Base-by-base conservation (phyloP, 2,113 vertebrate genomes). In the Gracilinanus agilis region DNA sequence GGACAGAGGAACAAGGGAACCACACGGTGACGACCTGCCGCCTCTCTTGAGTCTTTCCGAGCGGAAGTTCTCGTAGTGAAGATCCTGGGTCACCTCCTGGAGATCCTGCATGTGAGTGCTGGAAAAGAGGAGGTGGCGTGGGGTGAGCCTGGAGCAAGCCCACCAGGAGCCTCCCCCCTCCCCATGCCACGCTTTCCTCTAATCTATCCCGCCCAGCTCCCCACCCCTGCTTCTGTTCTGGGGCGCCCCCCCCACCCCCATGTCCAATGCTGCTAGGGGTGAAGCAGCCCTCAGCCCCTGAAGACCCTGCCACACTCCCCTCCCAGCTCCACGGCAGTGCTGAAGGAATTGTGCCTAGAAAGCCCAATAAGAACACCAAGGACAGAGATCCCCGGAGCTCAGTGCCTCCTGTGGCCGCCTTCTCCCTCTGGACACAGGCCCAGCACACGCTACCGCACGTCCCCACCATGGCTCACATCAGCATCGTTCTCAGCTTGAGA, bases 21-120 rank as follows among this genome's bases (percentile, higher is more conserved):
- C 97, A 94, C 97, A 98, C 97, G 98, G 98, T 97, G 98, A 98
- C 98, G 98, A 99, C 99, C 99, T 99, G 99, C 98, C 99, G 12
- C 99, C 99, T 97, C 99, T 99, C 95, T 99, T 99, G 97, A 99
- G 99, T 96, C 99, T 99, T 93, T 99, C 99, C 0, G 99, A 99
- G 97, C 99, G 99, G 99, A 99, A 99, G 98, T 99, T 99, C 98
- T 99, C 99, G 8, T 99, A 99, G 98, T 99, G 99, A 92, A 99
- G 99, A 97, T 99, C 99, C 98, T 99, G 99, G 95, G 99, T 99
- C 96, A 99, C 99, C 97, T 99, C 99, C 98, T 99, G 99, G 24
- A 99, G 99, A 90, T 99, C 99, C 96, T 99, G 99, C 99, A 99
- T 99, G 93, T 99, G 99, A 44, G 99, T 99, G 96, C 99, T 99